Percentiles rank a stretch among this genome's conserved stretches.
Evolutionary conservation across 1,140 invertebrate genomes (phyloP).

Genomic region (Streblospio benedicti): DNA sequence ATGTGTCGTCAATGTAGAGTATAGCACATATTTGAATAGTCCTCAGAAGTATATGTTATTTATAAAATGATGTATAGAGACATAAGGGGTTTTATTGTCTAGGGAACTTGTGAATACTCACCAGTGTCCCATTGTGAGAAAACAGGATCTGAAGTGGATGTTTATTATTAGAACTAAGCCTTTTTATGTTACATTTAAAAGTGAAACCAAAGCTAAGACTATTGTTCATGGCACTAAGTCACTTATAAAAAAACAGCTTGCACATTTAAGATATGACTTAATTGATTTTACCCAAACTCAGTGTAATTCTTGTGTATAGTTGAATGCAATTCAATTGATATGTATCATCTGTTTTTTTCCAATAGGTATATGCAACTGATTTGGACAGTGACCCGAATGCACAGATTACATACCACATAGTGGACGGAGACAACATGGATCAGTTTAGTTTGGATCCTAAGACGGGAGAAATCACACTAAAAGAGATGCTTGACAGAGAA

Average conservation of each 20-base stretch:
- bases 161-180: too few relatives aligned
- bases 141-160: too few relatives aligned
- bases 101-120: too few relatives aligned
- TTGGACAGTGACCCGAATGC: background rate
- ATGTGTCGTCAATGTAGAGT: background rate
- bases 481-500: constrained; percentile 72
- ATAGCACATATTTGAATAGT: background rate
- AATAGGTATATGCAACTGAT: constrained; percentile 7
- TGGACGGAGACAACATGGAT: constrained; percentile 64
- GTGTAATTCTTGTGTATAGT: background rate
- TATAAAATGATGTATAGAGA: background rate
- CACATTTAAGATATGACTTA: too few relatives aligned
- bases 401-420: constrained; percentile 58
- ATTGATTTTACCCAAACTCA: too few relatives aligned
- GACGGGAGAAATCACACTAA: constrained; percentile 70
- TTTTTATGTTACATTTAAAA: too few relatives aligned
- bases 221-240: too few relatives aligned
- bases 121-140: too few relatives aligned
- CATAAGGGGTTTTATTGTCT: background rate
- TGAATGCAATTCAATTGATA: background rate
- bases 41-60: too few relatives aligned
- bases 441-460: constrained; percentile 70
- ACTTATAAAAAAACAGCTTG: too few relatives aligned
- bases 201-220: too few relatives aligned
- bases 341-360: background rate